Conservation (phyloP, 2,113 vertebrate species). For the Rhipidura dahli region DNA sequence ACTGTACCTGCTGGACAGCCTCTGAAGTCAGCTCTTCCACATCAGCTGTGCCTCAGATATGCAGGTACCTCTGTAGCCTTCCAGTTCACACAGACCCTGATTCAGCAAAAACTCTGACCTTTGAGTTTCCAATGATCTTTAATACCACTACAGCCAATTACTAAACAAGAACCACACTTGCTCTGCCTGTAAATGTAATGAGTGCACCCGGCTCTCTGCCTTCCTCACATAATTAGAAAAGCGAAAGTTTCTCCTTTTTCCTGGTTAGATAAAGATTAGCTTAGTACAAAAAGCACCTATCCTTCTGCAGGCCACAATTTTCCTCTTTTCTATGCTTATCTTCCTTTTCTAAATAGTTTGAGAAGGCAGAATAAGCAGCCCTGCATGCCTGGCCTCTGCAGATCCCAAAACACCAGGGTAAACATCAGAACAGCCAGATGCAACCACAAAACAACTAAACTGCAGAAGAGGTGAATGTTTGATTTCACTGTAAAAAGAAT, state of each 20-base stretch:
- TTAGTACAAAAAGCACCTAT: not conserved
- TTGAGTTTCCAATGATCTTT: slow-evolving; percentile 3
- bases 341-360: not conserved
- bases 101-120: slow-evolving; percentile 5
- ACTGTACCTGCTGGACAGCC: not conserved
- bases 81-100: not conserved
- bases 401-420: not conserved
- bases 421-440: not conserved
- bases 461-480: not conserved
- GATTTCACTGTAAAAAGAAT: not conserved
- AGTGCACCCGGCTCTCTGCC: not conserved
- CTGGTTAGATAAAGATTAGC: not conserved
- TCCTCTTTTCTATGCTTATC: not conserved
- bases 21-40: not conserved
- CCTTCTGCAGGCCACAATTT: not conserved
- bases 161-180: not conserved
- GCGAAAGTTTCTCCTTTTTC: not conserved
- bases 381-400: not conserved
- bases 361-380: not conserved
- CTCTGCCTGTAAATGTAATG: not conserved
- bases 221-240: not conserved
- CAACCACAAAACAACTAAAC: not conserved
- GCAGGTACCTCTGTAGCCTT: not conserved
- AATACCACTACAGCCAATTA: not conserved
- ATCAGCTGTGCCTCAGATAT: not conserved